phyloP scores from a whole-genome alignment of 2,113 vertebrate genomes.

The Prionailurus viverrinus region DNA sequence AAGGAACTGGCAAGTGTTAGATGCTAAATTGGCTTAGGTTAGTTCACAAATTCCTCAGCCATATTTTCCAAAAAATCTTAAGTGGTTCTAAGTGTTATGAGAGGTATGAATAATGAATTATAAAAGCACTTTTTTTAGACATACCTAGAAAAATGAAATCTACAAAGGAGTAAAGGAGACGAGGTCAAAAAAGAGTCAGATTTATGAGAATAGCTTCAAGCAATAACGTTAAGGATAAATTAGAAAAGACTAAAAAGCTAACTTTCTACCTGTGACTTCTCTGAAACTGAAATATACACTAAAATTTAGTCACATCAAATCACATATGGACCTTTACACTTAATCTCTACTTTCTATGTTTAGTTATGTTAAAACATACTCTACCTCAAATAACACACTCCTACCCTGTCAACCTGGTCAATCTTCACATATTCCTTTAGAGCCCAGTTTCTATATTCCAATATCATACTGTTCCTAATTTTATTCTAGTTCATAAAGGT shows the following conservation, averaged over 20 bases:
- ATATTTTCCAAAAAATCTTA: background rate
- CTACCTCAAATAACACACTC: background rate
- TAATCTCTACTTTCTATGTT: background rate
- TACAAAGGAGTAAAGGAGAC: background rate
- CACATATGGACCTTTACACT: background rate
- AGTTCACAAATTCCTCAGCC: background rate
- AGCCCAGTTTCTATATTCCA: background rate
- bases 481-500: slow-evolving; percentile 12
- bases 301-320: background rate
- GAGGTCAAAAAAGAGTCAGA: background rate
- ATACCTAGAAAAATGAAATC: background rate
- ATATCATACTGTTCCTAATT: background rate
- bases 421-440: background rate
- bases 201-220: background rate
- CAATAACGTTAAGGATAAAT: background rate
- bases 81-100: background rate
- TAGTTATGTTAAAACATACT: background rate
- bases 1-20: background rate
- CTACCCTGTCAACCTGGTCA: background rate
- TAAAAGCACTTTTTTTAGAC: background rate
- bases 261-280: background rate
- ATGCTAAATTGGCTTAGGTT: background rate
- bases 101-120: background rate
- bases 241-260: background rate
- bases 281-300: background rate